Base-by-base conservation (phyloP, 1,140 invertebrate genomes). In the Carposina sasakii region DNA sequence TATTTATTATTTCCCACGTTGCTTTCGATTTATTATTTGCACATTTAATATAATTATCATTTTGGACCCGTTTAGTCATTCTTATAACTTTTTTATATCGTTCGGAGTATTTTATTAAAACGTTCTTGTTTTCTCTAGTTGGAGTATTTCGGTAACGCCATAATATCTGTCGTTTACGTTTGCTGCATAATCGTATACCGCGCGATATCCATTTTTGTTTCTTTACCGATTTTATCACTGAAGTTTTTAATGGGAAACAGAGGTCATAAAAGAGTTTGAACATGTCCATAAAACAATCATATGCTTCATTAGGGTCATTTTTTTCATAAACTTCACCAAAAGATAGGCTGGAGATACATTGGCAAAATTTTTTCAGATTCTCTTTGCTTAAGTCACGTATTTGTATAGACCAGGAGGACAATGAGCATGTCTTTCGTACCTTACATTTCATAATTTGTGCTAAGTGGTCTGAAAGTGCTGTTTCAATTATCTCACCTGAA, bases 201-300 rank as follows among this genome's bases (percentile, higher is more conserved):
- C 30, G 21, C 13, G 21, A 21, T 30, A 48, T 36, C 46, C 46
- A 48, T 28, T 21, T 37, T 30, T 22, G 17, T 26, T 13, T 39
- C 13, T 28, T 10, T 34, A 40, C 12, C 12, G 10, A n/a, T 24
- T 40, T 31, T 20, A 24, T 39, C 31, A 40, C 40, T 20, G 40
- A 12, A 13, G 24, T 1, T 15, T 15, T 39, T 9, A 9, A 20
- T n/a, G 46, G 46, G 13, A 48, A 48, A 13, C 46, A 48, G 20
- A 39, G 17, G 12, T 48, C 19, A 31, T 28, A 48, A 37, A 48
- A 39, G 16, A 48, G 16, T 22, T 39, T 48, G 31, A 40, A 48
- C 15, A 19, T 30, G 21, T 28, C 9, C 15, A 39, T 39, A 40
- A 48, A 40, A 4, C 6, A 5, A 13, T 39, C 15, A 26, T 48